These are phyloP conservation scores for Brenthis ino DNA, from an alignment of 2,888 invertebrate species.

Conservation along the genomic window DNA sequence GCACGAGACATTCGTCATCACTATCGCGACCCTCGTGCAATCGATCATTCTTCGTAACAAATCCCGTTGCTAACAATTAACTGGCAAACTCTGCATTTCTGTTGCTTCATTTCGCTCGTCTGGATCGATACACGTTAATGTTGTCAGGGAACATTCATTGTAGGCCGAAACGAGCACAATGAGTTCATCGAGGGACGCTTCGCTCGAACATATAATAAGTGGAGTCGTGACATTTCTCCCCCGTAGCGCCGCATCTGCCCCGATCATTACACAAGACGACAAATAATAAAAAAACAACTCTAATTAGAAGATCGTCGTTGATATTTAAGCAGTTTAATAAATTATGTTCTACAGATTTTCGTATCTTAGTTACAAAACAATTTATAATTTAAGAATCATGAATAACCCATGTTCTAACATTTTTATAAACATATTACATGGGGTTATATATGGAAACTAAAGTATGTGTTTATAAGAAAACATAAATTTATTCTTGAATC, in stretches of 20 bases:
- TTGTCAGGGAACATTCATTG: slow-evolving; percentile 34
- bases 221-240: slow-evolving; percentile 64
- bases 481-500: no score
- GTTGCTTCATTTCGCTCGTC: slow-evolving; percentile 37
- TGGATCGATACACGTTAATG: slow-evolving; percentile 39
- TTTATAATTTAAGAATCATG: neutral
- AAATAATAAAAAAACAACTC: slow-evolving; percentile 54
- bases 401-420: neutral
- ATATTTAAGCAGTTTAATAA: slow-evolving; percentile 19
- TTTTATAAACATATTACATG: no score
- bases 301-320: slow-evolving; percentile 45
- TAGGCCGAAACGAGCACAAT: slow-evolving; percentile 47
- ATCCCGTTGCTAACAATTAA: slow-evolving; percentile 38
- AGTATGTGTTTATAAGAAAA: no score
- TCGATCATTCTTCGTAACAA: slow-evolving; percentile 25
- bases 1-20: slow-evolving; percentile 9
- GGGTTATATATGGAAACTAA: no score
- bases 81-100: slow-evolving; percentile 34
- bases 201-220: slow-evolving; percentile 43
- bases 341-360: neutral
- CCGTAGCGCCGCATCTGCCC: slow-evolving; percentile 59
- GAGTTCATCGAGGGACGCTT: slow-evolving; percentile 53
- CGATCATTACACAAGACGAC: slow-evolving; percentile 50
- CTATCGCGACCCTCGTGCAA: slow-evolving; percentile 11
- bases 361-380: neutral